Conservation (phyloP, 2,113 vertebrate species). For the cat (Felis catus) region DNA sequence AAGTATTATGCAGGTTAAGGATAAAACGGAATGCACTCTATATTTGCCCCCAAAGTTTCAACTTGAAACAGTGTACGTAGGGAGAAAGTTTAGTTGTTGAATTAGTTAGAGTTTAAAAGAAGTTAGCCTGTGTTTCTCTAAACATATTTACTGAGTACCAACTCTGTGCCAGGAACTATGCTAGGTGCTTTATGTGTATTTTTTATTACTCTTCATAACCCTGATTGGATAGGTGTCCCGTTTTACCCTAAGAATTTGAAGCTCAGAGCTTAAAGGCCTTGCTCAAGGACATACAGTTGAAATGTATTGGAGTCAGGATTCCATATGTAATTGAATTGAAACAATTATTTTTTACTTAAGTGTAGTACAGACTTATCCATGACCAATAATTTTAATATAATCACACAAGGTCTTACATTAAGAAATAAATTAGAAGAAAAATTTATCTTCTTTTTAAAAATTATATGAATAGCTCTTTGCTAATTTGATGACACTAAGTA, state of each 20-base stretch:
- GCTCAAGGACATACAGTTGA: background rate
- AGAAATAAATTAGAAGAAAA: background rate
- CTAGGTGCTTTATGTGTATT: background rate
- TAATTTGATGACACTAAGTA: background rate
- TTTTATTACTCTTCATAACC: background rate
- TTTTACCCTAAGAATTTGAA: background rate
- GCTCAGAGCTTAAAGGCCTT: background rate
- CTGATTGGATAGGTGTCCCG: background rate
- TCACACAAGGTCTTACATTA: background rate
- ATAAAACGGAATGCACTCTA: background rate
- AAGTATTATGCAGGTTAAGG: background rate
- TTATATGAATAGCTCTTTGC: background rate
- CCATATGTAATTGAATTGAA: background rate
- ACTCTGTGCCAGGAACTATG: background rate
- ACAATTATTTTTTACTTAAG: background rate
- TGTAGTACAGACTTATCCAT: background rate
- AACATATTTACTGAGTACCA: background rate
- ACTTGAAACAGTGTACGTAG: background rate
- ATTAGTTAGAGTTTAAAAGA: background rate
- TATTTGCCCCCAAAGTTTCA: background rate
- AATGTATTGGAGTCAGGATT: background rate
- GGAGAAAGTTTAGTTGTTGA: background rate
- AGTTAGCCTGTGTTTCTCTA: background rate
- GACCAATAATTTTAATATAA: background rate
- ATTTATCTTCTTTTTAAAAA: background rate